phyloP scores from a whole-genome alignment of 2,113 vertebrate species.

The Saimiri boliviensis region DNA sequence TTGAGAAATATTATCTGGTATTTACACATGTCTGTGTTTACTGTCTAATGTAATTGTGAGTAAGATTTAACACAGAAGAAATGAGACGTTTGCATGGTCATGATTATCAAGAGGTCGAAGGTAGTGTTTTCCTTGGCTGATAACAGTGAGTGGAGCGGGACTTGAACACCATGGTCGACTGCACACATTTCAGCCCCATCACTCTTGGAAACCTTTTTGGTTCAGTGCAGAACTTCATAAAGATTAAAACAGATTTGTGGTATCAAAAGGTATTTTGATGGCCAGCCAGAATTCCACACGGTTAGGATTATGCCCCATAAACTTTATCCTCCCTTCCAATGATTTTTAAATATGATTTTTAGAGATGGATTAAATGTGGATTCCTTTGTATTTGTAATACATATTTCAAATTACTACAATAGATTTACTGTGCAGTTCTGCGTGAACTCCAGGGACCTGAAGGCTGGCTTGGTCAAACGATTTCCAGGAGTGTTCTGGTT shows the following conservation, averaged over 20 bases:
- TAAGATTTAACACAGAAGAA: slow-evolving; percentile 36
- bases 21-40: slow-evolving; percentile 57
- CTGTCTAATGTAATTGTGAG: slow-evolving; percentile 58
- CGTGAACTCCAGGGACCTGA: slow-evolving; percentile 21
- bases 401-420: slow-evolving; percentile 36
- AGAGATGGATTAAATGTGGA: slow-evolving; percentile 6
- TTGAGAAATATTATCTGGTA: slow-evolving; percentile 49
- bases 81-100: neutral
- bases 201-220: neutral
- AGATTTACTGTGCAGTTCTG: slow-evolving; percentile 19
- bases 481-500: slow-evolving; percentile 48
- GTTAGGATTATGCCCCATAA: neutral
- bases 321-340: slow-evolving; percentile 8
- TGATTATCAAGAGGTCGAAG: neutral
- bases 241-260: slow-evolving; percentile 40
- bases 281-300: neutral
- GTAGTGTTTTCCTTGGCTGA: neutral
- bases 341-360: slow-evolving; percentile 49
- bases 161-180: neutral
- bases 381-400: slow-evolving; percentile 51
- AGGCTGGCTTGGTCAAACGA: slow-evolving; percentile 45
- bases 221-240: slow-evolving; percentile 19
- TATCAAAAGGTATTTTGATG: slow-evolving; percentile 59
- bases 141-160: neutral
- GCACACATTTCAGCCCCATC: neutral